Evolutionary conservation across 2,888 invertebrate species (phyloP).

Genomic region (Acleris holmiana): DNA sequence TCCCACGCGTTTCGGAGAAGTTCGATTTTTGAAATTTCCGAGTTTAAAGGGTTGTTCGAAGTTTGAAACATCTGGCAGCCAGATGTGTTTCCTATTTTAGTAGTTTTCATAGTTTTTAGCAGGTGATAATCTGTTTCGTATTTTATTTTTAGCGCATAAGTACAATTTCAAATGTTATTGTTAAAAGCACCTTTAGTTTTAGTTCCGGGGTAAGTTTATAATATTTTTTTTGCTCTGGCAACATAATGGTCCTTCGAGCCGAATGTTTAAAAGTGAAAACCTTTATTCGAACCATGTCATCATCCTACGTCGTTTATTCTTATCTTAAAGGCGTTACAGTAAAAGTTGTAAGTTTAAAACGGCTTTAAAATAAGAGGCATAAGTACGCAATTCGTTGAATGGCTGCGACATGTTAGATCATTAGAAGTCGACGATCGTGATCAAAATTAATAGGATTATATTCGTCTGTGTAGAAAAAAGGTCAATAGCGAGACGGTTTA

Average conservation of each 20-base stretch:
- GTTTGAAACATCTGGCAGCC: constrained; percentile 49
- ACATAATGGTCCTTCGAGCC: constrained; percentile 7
- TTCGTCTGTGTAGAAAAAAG: constrained; percentile 33
- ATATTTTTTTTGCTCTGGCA: not conserved
- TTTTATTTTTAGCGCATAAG: not conserved
- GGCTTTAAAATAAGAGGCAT: constrained; percentile 4
- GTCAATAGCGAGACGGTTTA: constrained; percentile 14
- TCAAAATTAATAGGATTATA: constrained; percentile 53
- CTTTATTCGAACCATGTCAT: constrained; percentile 4
- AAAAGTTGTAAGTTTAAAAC: not conserved
- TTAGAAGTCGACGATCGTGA: constrained; percentile 57
- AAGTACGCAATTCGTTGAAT: constrained; percentile 12
- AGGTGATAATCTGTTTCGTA: constrained; percentile 21
- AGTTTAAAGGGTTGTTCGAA: constrained; percentile 46
- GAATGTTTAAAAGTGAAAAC: constrained; percentile 10
- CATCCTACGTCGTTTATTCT: constrained; percentile 17
- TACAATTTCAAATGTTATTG: not conserved
- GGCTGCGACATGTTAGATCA: constrained; percentile 45
- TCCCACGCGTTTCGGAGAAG: constrained; percentile 53
- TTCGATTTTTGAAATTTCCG: constrained; percentile 47
- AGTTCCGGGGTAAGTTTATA: constrained; percentile 14
- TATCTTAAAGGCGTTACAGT: constrained; percentile 19
- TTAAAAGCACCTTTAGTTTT: constrained; percentile 11
- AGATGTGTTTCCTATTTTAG: constrained; percentile 40
- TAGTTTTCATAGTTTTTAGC: constrained; percentile 12